Evolutionary conservation across 2,113 vertebrate genomes (phyloP).

Genomic region (Nothocercus julius): DNA sequence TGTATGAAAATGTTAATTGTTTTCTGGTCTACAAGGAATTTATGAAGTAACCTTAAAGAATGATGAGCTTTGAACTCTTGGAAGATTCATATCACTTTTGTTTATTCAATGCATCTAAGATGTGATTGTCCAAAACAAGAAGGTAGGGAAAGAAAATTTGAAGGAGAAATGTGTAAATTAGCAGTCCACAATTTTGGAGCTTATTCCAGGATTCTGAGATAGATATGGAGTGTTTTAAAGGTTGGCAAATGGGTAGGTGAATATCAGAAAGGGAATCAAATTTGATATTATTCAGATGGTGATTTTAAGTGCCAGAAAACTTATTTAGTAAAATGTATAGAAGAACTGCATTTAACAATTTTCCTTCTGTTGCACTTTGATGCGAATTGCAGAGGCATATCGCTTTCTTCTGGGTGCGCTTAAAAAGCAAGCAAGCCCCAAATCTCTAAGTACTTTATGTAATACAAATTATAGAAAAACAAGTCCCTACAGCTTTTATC

Average conservation of each 20-base stretch:
- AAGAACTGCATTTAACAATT: not conserved
- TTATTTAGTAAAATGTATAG: not conserved
- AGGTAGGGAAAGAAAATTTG: not conserved
- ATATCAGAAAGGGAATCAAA: not conserved
- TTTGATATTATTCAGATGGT: not conserved
- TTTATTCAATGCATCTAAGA: not conserved
- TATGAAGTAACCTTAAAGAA: slow-evolving; percentile 6
- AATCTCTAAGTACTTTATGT: not conserved
- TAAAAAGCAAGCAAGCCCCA: not conserved
- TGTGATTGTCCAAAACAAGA: not conserved
- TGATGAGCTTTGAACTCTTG: not conserved
- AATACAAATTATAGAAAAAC: not conserved
- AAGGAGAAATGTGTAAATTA: not conserved
- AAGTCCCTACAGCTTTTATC: not conserved
- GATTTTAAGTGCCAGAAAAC: not conserved
- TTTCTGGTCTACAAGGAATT: slow-evolving; percentile 29
- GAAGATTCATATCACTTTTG: not conserved
- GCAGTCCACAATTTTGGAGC: not conserved
- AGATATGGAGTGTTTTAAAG: not conserved
- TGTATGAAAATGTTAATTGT: not conserved
- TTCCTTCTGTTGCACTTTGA: not conserved
- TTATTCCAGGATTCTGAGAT: not conserved
- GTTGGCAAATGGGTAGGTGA: not conserved
- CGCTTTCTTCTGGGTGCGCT: not conserved
- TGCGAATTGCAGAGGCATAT: not conserved